phyloP scores from a whole-genome alignment of 2,113 vertebrate genomes.

The Colossoma macropomum region DNA sequence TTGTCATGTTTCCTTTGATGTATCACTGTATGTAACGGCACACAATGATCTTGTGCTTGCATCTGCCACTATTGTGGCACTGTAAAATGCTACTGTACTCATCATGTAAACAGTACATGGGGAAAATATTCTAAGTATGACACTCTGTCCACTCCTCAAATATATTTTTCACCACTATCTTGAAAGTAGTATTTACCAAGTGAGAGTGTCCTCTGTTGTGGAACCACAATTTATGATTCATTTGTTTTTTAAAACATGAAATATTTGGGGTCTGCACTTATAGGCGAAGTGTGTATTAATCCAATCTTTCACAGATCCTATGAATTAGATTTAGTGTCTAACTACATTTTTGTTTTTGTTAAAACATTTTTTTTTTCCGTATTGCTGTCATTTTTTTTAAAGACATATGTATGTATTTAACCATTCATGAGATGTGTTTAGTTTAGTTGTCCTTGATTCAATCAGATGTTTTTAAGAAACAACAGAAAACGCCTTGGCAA shows the following conservation, averaged over 20 bases:
- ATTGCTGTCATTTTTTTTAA: background rate
- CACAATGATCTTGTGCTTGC: constrained; percentile 33
- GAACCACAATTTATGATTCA: constrained; percentile 24
- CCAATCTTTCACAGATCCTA: constrained; percentile 11
- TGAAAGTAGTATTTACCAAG: constrained; percentile 10
- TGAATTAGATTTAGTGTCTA: constrained; percentile 48
- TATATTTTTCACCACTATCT: constrained; percentile 23
- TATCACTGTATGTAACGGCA: constrained; percentile 46
- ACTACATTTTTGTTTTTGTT: background rate
- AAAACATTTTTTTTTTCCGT: background rate
- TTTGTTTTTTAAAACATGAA: background rate
- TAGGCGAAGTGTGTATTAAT: constrained; percentile 40
- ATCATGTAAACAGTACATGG: constrained; percentile 38
- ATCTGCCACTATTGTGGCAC: constrained; percentile 28
- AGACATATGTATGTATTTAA: constrained; percentile 37
- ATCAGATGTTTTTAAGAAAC: background rate
- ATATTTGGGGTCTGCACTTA: constrained; percentile 36
- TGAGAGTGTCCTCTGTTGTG: constrained; percentile 18
- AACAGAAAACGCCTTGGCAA: background rate
- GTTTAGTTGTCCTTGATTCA: constrained; percentile 27
- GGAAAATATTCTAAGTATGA: background rate
- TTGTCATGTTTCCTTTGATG: background rate
- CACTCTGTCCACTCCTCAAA: background rate
- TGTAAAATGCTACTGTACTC: constrained; percentile 51
- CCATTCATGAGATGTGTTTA: constrained; percentile 38